A percentile compares a stretch with the other conserved stretches of the same genome.
phyloP scores from a whole-genome alignment of 2,888 invertebrate genomes.

The Drosophila anomelani region DNA sequence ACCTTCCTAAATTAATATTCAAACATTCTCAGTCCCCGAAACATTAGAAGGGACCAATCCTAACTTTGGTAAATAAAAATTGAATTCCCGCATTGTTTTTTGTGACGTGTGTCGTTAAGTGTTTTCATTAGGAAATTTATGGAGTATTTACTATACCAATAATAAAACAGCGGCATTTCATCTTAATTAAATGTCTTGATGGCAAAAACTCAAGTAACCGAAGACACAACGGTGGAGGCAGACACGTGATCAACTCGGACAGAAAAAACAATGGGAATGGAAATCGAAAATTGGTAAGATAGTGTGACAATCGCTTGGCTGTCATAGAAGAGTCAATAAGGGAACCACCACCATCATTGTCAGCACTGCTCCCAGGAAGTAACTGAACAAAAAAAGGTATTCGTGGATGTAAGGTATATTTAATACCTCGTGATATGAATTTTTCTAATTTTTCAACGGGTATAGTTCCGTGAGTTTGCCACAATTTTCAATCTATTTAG shows the following conservation, averaged over 20 bases:
- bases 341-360: conserved; percentile 43
- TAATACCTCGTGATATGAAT: background rate
- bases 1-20: conserved; percentile 31
- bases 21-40: background rate
- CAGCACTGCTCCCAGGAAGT: conserved; percentile 15
- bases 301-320: conserved; percentile 70
- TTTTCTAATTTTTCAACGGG: background rate
- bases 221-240: conserved; percentile 58
- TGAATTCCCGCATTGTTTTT: conserved; percentile 78
- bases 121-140: conserved; percentile 74
- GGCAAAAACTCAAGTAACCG: conserved; percentile 50
- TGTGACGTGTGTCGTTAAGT: conserved; percentile 76
- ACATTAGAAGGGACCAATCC: conserved; percentile 3
- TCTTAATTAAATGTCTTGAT: conserved; percentile 77
- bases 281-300: conserved; percentile 56
- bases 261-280: conserved; percentile 41
- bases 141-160: conserved; percentile 72
- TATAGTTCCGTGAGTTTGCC: background rate
- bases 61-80: conserved; percentile 60
- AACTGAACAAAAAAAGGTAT: conserved; percentile 26
- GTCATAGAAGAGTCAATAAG: conserved; percentile 69
- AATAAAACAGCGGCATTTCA: conserved; percentile 77
- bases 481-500: background rate
- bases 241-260: conserved; percentile 43
- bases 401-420: background rate